Evolutionary conservation across 2,888 invertebrate species (phyloP), one percentile per base, ranked within the genome.

Genomic region (Globia sparganii): DNA sequence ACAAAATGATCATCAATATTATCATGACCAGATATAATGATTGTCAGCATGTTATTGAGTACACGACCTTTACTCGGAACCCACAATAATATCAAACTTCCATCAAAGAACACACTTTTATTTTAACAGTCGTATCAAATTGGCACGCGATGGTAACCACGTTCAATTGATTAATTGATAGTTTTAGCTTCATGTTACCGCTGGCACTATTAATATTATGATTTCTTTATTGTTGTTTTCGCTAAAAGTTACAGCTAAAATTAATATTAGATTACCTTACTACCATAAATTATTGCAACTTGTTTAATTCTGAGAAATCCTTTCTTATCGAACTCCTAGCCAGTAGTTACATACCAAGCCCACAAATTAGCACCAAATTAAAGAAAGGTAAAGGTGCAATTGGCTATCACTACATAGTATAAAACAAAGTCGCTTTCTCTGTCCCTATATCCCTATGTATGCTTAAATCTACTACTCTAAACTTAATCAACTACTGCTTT

Each of bases 81-180:
- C 61, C 25, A 69, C 25, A 18, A 61, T 77, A 61, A 25, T 15
- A 61, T 21, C 3, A 31, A 37, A 13, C 15, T 6, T 13, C 31
- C 31, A 21, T 43, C 43, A 25, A 53, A 31, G 18, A 18, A n/a
- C n/a, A n/a, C n/a, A n/a, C n/a, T n/a, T n/a, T n/a, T n/a, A n/a
- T 49, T 43, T 69, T n/a, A 72, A 79, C 1, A 37, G 2, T 31
- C 65, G 59, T n/a, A 37, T 40, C 49, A 18, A 67, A 73, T 74
- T 67, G 28, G 4, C 49, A 80, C 15, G 40, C 67, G 6, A 59
- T 34, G 34, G 34, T 11, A 43, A 2, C 34, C 9, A 66, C 25
- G 21, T 6, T 59, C 9, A 59, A n/a, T 66, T 9, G n/a, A 21
- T 56, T 15, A 59, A 34, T 8, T 28, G 11, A 40, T 25, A 11